A percentile compares a stretch with the other conserved stretches of the same genome.
These are phyloP conservation scores for Protomyctophum bolini DNA, from an alignment of 2,113 vertebrate species.

Conservation along the genomic window DNA sequence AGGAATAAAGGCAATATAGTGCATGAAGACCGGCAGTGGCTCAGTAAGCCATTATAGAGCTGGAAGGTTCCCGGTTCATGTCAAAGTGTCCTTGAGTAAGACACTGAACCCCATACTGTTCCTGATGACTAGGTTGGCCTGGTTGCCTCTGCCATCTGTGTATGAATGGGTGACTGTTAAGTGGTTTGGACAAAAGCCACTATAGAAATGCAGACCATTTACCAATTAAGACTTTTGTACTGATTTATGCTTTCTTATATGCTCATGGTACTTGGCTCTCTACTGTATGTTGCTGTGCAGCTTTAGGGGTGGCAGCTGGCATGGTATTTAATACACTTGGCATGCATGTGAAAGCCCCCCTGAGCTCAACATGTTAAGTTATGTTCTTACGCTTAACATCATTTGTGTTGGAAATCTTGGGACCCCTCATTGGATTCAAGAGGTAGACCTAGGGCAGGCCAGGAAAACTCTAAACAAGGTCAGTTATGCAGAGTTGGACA, in stretches of 20 bases:
- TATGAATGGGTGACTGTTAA: too few relatives aligned
- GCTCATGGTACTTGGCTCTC: neutral
- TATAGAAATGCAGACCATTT: neutral
- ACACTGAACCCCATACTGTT: too few relatives aligned
- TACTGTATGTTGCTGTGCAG: slow-evolving; percentile 18
- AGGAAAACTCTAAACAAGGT: too few relatives aligned
- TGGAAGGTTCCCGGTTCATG: too few relatives aligned
- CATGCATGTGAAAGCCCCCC: slow-evolving; percentile 4
- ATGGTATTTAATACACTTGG: slow-evolving; percentile 24
- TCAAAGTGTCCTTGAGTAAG: too few relatives aligned
- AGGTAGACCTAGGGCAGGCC: too few relatives aligned
- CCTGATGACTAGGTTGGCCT: too few relatives aligned
- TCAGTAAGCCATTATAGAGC: too few relatives aligned
- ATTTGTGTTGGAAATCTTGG: neutral
- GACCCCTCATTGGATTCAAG: too few relatives aligned
- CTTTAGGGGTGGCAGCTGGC: slow-evolving; percentile 27
- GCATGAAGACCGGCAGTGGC: neutral
- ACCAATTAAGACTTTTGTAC: neutral
- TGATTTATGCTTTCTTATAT: too few relatives aligned
- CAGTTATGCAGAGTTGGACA: neutral
- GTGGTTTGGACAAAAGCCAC: too few relatives aligned
- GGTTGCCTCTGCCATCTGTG: too few relatives aligned
- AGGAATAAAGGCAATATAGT: neutral
- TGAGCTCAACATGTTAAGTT: neutral
- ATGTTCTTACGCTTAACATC: neutral